Percentiles rank a stretch among this genome's conserved stretches.
phyloP scores from a whole-genome alignment of 2,888 invertebrate genomes.

The Plutella xylostella region DNA sequence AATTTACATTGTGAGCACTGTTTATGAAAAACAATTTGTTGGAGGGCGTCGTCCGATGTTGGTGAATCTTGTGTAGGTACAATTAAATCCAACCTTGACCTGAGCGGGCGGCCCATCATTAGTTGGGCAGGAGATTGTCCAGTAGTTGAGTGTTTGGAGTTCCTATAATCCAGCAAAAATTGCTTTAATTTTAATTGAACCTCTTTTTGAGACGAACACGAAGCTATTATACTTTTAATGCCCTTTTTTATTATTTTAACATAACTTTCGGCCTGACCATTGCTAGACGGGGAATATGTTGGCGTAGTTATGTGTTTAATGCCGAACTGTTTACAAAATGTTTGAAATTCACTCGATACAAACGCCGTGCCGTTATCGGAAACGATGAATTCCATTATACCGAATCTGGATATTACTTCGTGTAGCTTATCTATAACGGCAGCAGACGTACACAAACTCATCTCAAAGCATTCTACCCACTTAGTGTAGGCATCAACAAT shows the following conservation, averaged over 20 bases:
- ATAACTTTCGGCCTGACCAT: too few species aligned
- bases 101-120: neutral
- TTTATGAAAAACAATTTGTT: neutral
- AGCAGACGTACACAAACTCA: neutral
- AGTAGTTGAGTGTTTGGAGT: neutral
- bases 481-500: conserved; percentile 8
- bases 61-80: neutral
- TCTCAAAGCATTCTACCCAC: neutral
- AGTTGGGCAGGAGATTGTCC: neutral
- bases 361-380: neutral
- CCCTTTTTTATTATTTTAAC: neutral
- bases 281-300: neutral
- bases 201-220: neutral
- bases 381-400: neutral
- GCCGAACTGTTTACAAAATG: neutral
- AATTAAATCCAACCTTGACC: neutral
- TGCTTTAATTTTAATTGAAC: neutral
- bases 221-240: neutral
- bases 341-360: neutral
- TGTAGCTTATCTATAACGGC: neutral
- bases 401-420: neutral
- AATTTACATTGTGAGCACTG: neutral
- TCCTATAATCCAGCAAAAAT: neutral
- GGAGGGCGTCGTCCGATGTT: neutral
- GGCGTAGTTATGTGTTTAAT: neutral